phyloP scores from a whole-genome alignment of 2,113 vertebrate genomes.

The Ochotona princeps region DNA sequence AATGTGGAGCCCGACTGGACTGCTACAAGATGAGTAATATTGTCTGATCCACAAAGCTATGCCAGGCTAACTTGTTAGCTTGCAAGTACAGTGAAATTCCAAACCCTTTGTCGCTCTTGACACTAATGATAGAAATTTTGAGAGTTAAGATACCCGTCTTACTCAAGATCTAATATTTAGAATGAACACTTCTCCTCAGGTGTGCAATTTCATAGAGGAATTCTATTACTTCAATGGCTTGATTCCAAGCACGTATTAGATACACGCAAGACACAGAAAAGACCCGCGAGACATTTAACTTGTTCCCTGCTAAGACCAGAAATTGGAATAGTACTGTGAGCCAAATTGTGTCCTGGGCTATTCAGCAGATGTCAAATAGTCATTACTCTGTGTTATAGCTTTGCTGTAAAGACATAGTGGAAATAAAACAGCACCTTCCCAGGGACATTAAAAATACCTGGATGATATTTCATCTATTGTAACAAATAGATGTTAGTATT shows the following conservation, averaged over 20 bases:
- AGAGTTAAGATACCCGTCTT: not conserved
- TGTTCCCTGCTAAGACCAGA: constrained; percentile 32
- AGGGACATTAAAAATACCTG: not conserved
- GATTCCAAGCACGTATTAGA: constrained; percentile 34
- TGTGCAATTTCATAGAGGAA: constrained; percentile 14
- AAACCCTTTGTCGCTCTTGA: not conserved
- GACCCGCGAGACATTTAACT: not conserved
- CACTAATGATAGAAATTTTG: not conserved
- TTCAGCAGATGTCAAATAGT: constrained; percentile 28
- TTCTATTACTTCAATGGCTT: constrained; percentile 8
- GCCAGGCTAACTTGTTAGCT: not conserved
- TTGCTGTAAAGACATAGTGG: constrained; percentile 6
- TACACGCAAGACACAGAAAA: not conserved
- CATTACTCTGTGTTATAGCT: not conserved
- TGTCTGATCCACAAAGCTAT: not conserved
- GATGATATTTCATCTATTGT: not conserved
- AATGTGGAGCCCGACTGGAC: not conserved
- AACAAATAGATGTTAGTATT: not conserved
- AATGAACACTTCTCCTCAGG: constrained; percentile 5
- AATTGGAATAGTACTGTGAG: constrained; percentile 49
- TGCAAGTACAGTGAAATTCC: not conserved
- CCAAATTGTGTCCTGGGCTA: constrained; percentile 20
- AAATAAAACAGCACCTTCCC: constrained; percentile 18
- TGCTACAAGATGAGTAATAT: not conserved
- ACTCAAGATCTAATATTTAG: constrained; percentile 39